phyloP scores from a whole-genome alignment of 2,797 vertebrate genomes.

The Sciurus carolinensis region DNA sequence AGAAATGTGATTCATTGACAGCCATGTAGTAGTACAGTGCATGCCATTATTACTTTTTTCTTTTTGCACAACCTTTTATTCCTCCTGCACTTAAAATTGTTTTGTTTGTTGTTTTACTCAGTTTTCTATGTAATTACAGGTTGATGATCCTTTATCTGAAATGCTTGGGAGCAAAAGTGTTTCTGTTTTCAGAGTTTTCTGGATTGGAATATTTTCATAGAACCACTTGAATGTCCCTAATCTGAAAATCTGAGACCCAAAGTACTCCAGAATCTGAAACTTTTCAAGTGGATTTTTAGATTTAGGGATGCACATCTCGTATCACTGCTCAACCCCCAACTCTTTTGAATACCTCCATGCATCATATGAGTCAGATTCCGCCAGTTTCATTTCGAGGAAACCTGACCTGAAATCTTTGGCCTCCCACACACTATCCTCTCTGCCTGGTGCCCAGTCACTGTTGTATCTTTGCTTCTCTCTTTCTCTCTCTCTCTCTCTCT shows the following conservation, averaged over 20 bases:
- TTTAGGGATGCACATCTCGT: background rate
- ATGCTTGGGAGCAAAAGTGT: background rate
- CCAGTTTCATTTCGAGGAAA: background rate
- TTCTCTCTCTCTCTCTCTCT: background rate
- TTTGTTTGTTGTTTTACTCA: background rate
- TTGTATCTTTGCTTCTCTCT: background rate
- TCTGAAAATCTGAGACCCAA: background rate
- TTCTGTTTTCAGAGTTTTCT: background rate
- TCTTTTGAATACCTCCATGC: background rate
- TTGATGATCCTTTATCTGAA: background rate
- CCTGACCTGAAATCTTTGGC: background rate
- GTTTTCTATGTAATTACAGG: background rate
- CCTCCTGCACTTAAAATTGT: background rate
- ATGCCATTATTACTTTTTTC: background rate
- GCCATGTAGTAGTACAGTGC: background rate
- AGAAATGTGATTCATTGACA: background rate
- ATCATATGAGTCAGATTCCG: background rate
- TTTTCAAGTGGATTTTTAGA: background rate
- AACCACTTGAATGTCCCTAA: background rate
- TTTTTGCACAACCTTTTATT: background rate
- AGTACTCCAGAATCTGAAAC: background rate
- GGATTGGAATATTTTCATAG: background rate
- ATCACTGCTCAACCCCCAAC: background rate
- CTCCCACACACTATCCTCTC: rapidly evolving
- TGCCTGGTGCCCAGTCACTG: no score